A percentile compares a stretch with the other conserved stretches of the same genome.
These are phyloP conservation scores for Neoscelio sp. DNA, from an alignment of 2,888 invertebrate genomes.

Conservation along the genomic window DNA sequence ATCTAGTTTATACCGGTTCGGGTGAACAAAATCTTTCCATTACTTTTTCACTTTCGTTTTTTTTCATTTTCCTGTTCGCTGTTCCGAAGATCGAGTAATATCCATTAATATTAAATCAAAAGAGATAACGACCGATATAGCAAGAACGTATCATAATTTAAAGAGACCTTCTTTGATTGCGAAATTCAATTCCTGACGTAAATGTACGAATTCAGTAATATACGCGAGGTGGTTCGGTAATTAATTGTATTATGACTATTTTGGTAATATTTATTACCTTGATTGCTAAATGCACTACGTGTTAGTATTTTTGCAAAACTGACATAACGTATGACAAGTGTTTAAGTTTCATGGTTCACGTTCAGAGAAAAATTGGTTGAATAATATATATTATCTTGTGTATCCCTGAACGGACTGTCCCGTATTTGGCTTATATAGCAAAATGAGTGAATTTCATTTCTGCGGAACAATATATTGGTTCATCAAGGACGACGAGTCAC, in stretches of 20 bases:
- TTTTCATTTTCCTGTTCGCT: neutral
- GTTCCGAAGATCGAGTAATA: neutral
- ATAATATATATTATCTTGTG: neutral
- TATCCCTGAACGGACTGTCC: conserved; percentile 19
- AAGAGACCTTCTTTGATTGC: conserved; percentile 1
- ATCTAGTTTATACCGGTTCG: too few relatives aligned
- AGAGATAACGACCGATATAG: conserved; percentile 36
- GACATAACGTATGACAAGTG: too few relatives aligned
- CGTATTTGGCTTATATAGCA: conserved; percentile 36
- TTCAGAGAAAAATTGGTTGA: conserved; percentile 16
- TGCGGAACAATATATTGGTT: conserved; percentile 31
- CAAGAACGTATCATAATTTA: conserved; percentile 17
- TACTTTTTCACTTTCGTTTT: neutral
- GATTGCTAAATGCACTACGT: conserved; percentile 6
- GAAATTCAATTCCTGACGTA: conserved; percentile 6
- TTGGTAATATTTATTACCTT: conserved; percentile 32
- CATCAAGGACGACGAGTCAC: conserved; percentile 35
- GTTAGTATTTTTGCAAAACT: neutral
- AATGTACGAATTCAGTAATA: neutral
- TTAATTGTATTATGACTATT: conserved; percentile 41
- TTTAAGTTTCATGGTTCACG: conserved; percentile 13
- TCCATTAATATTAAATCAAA: neutral
- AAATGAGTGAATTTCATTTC: conserved; percentile 35
- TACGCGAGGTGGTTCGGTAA: neutral
- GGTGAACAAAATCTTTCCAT: too few relatives aligned